Percentiles rank a stretch among this genome's conserved stretches.
phyloP scores from a whole-genome alignment of 2,797 vertebrate species.

The Falco naumanni region DNA sequence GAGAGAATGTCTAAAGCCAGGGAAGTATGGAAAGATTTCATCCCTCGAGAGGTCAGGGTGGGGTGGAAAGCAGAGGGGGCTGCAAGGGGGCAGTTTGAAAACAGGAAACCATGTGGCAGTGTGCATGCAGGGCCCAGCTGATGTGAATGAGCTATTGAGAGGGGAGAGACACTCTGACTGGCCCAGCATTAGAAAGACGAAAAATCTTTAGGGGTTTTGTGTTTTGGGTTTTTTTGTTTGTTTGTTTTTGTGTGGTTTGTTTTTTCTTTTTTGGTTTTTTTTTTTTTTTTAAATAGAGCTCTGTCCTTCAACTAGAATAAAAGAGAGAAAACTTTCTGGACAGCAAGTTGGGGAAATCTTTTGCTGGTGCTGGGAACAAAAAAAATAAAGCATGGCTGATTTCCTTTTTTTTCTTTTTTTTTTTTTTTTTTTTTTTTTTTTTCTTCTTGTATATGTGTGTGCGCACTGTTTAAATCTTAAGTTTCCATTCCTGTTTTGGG shows the following conservation, averaged over 20 bases:
- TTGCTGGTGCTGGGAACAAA: not conserved
- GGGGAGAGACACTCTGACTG: not conserved
- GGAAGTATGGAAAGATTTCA: slow-evolving; percentile 61
- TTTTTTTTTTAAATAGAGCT: not conserved
- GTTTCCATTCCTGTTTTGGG: slow-evolving; percentile 39
- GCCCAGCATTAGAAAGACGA: not conserved
- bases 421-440: no score
- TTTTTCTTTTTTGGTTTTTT: no score
- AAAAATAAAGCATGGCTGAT: not conserved
- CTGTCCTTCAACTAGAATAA: not conserved
- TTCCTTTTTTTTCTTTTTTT: not conserved
- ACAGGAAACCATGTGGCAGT: slow-evolving; percentile 73
- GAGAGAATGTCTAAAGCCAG: slow-evolving; percentile 53
- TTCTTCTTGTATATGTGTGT: not conserved
- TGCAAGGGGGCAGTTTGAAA: slow-evolving; percentile 63
- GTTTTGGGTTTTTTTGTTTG: not conserved
- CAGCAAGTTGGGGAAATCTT: not conserved
- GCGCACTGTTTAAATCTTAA: slow-evolving; percentile 44
- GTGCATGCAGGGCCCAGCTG: slow-evolving; percentile 40
- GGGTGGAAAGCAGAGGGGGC: slow-evolving; percentile 38
- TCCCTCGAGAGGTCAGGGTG: slow-evolving; percentile 60
- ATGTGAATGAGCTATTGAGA: slow-evolving; percentile 70
- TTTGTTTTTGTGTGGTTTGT: not conserved
- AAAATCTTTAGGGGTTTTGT: not conserved
- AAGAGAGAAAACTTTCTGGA: not conserved